Percentiles rank a stretch among this genome's conserved stretches.
Evolutionary conservation across 2,113 vertebrate species (phyloP).

Genomic region (Prietella phreatophila): DNA sequence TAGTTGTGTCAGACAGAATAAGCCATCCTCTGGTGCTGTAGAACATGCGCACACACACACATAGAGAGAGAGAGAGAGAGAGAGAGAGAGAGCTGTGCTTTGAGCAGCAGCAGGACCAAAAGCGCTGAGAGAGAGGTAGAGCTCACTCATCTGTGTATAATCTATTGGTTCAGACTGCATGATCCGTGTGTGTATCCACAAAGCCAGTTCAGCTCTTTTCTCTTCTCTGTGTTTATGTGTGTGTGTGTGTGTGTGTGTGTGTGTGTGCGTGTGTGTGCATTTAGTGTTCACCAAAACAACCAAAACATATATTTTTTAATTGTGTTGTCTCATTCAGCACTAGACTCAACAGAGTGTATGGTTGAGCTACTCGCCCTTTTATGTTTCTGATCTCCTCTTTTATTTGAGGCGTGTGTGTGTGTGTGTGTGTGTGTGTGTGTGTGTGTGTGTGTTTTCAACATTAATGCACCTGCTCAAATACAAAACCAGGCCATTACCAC

Average conservation of each 20-base stretch:
- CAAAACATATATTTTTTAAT: not conserved
- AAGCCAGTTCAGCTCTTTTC: not conserved
- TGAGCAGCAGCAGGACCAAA: slow-evolving; percentile 64
- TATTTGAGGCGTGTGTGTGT: not conserved
- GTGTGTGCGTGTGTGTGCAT: not conserved
- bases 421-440: not conserved
- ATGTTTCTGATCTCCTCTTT: not conserved
- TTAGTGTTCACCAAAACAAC: not conserved
- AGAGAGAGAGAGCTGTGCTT: slow-evolving; percentile 58
- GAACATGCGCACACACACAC: not conserved
- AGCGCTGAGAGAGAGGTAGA: slow-evolving; percentile 68
- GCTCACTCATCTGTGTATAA: slow-evolving; percentile 67
- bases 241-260: too few species aligned
- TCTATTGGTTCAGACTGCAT: slow-evolving; percentile 31
- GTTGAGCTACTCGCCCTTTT: not conserved
- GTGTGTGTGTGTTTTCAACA: not conserved
- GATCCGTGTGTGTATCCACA: not conserved
- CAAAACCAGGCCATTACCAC: slow-evolving; percentile 27
- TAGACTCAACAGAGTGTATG: slow-evolving; percentile 7
- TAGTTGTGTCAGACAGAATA: slow-evolving; percentile 61
- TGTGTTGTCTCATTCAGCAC: slow-evolving; percentile 18
- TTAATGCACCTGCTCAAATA: slow-evolving; percentile 45
- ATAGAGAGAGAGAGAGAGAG: not conserved
- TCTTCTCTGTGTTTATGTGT: too few species aligned
- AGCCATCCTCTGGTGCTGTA: slow-evolving; percentile 53